Percentiles rank a stretch among this genome's conserved stretches.
Evolutionary conservation across 2,797 vertebrate species (phyloP).

Genomic region (Cuniculus paca): DNA sequence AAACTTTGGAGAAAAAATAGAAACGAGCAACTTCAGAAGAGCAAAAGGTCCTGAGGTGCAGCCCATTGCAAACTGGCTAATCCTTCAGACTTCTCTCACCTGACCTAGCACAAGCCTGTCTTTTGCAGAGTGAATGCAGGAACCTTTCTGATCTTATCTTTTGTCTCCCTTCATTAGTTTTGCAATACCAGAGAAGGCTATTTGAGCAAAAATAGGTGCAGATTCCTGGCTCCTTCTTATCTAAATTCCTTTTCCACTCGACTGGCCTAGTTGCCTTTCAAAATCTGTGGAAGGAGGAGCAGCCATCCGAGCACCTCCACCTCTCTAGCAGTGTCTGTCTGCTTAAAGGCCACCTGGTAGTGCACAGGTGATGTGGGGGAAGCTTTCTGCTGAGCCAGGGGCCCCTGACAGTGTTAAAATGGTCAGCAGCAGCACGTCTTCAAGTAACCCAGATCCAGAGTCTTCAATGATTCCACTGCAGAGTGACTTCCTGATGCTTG

Average conservation of each 20-base stretch:
- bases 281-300: not conserved
- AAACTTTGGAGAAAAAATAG: not conserved
- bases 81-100: not conserved
- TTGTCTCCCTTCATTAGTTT: not conserved
- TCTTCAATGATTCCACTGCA: not conserved
- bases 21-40: constrained; percentile 4
- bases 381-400: constrained; percentile 69
- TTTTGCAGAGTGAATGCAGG: not conserved
- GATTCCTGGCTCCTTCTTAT: constrained; percentile 55
- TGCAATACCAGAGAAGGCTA: not conserved
- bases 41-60: not conserved
- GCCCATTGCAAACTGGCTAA: not conserved
- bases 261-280: constrained; percentile 21
- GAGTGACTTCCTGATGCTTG: constrained; percentile 63
- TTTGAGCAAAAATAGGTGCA: not conserved
- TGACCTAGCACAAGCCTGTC: not conserved
- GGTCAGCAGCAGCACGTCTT: constrained; percentile 31
- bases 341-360: constrained; percentile 59
- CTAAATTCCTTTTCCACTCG: constrained; percentile 55
- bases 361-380: constrained; percentile 48
- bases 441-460: constrained; percentile 35
- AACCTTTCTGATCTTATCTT: not conserved
- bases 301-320: not conserved
- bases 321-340: constrained; percentile 10
- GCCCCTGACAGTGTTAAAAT: constrained; percentile 57